Evolutionary conservation across 2,888 invertebrate species (phyloP).

Genomic region (Colostygia pectinataria): DNA sequence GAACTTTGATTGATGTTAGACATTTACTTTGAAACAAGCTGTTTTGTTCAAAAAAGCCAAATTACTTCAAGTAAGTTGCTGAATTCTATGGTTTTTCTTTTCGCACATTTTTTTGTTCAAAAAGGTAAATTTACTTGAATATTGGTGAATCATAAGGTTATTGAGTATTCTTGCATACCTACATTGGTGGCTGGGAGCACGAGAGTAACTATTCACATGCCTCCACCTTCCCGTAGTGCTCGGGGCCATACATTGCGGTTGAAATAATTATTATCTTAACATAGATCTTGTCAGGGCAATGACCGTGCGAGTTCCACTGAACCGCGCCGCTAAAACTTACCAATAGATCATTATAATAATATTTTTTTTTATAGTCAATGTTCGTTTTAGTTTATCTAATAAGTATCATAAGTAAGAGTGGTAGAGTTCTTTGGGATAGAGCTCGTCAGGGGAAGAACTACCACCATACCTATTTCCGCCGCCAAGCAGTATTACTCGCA

Average conservation of each 20-base stretch:
- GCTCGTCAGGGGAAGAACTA: too few relatives aligned
- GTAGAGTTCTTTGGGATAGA: too few relatives aligned
- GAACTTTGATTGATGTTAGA: too few relatives aligned
- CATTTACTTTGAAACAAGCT: too few relatives aligned
- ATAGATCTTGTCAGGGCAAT: conserved; percentile 71
- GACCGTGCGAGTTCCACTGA: conserved; percentile 60
- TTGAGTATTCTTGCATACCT: conserved; percentile 31
- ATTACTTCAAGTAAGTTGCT: not conserved
- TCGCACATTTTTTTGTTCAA: not conserved
- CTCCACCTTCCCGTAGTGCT: conserved; percentile 56
- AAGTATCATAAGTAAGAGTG: too few relatives aligned
- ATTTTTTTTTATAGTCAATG: conserved; percentile 6
- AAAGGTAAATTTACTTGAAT: conserved; percentile 9
- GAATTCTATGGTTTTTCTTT: too few relatives aligned
- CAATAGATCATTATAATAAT: conserved; percentile 6
- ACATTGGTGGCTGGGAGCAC: conserved; percentile 30
- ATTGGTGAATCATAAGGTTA: conserved; percentile 7
- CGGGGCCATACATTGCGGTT: conserved; percentile 69
- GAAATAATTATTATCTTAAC: conserved; percentile 79
- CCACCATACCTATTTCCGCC: too few relatives aligned
- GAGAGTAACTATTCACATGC: conserved; percentile 48
- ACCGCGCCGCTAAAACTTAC: conserved; percentile 23
- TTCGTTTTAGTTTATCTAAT: too few relatives aligned
- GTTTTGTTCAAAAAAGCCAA: too few relatives aligned
- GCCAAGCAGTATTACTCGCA: too few relatives aligned